Evolutionary conservation across 2,113 vertebrate genomes (phyloP).

Genomic region (Tor tambroides): DNA sequence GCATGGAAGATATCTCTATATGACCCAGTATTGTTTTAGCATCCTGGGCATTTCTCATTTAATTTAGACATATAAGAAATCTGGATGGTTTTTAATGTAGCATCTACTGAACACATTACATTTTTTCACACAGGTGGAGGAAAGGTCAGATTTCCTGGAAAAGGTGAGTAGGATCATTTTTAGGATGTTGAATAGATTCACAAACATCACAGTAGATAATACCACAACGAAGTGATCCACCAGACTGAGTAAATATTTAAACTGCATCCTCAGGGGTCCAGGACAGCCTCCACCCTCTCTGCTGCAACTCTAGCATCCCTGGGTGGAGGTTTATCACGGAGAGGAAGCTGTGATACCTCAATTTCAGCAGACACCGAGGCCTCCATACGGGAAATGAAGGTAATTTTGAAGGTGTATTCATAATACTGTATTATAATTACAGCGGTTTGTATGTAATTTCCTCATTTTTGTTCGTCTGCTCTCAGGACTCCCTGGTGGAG

Average conservation of each 20-base stretch:
- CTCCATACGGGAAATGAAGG: constrained; percentile 93
- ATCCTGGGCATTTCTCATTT: neutral
- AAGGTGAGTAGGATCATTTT: constrained; percentile 70
- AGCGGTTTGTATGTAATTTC: neutral
- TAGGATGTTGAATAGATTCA: neutral
- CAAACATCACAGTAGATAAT: neutral
- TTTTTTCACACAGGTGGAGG: constrained; percentile 70
- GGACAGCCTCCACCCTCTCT: constrained; percentile 84
- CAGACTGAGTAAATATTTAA: constrained; percentile 39
- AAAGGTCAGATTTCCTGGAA: constrained; percentile 85
- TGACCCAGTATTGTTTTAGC: neutral
- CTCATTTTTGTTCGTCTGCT: neutral
- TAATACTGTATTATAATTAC: neutral
- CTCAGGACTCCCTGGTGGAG: constrained; percentile 87
- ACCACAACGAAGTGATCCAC: neutral
- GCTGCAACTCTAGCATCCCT: constrained; percentile 89
- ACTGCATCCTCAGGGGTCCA: constrained; percentile 75
- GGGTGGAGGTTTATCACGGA: constrained; percentile 86
- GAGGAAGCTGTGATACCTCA: constrained; percentile 91
- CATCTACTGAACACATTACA: neutral
- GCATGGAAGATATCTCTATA: neutral
- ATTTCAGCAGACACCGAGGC: constrained; percentile 90
- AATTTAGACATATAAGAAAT: neutral
- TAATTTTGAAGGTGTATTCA: constrained; percentile 52
- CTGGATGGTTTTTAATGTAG: neutral